phyloP scores from a whole-genome alignment of 2,113 vertebrate genomes.

The Pica pica region DNA sequence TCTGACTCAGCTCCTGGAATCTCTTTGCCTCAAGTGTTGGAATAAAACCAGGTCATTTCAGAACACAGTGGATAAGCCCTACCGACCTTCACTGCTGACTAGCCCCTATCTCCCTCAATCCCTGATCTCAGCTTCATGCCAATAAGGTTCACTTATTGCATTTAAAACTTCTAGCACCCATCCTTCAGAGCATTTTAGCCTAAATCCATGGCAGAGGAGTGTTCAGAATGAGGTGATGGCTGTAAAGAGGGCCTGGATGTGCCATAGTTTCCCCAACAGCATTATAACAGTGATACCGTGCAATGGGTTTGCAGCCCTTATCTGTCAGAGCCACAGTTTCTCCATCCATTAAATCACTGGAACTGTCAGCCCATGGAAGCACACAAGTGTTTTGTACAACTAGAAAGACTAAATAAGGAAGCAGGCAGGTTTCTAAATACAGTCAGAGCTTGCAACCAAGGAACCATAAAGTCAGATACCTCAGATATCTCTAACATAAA shows the following conservation, averaged over 20 bases:
- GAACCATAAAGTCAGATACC: neutral
- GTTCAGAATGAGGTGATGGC: neutral
- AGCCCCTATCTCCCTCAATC: rapidly evolving
- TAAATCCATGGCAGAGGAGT: neutral
- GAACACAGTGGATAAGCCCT: neutral
- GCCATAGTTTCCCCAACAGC: neutral
- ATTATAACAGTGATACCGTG: neutral
- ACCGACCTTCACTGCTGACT: neutral
- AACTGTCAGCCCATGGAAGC: neutral
- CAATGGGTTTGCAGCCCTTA: neutral
- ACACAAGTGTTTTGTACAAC: neutral
- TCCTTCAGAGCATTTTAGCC: neutral
- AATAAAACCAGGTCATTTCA: neutral
- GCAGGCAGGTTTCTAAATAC: neutral
- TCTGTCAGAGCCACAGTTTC: neutral
- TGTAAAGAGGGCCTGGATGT: neutral
- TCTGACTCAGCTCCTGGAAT: neutral
- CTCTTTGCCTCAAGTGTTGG: neutral
- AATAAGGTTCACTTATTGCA: neutral
- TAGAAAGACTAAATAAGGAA: neutral
- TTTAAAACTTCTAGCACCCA: neutral
- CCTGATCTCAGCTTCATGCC: neutral
- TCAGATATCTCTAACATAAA: neutral
- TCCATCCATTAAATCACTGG: neutral
- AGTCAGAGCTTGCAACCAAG: neutral